phyloP scores from a whole-genome alignment of 2,888 invertebrate genomes.

The Eugnorisma glareosa region DNA sequence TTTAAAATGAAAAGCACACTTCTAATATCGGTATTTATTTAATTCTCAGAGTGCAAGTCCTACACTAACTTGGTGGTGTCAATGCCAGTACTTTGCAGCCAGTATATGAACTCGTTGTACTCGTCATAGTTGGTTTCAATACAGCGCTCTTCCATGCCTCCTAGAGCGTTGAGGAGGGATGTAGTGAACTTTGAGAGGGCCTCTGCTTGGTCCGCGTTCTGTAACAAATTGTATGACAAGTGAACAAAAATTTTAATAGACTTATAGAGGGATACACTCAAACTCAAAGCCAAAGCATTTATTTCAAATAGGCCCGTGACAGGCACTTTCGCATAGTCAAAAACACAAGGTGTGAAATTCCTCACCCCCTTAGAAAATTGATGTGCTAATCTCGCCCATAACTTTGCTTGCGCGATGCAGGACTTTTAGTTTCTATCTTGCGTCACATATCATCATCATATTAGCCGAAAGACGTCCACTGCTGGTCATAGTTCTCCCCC shows the following conservation, averaged over 20 bases:
- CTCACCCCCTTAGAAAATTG: too few relatives aligned
- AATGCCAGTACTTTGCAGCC: constrained; percentile 55
- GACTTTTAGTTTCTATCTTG: too few relatives aligned
- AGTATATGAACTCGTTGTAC: constrained; percentile 62
- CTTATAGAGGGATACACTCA: not conserved
- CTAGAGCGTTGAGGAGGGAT: constrained; percentile 66
- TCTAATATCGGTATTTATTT: constrained; percentile 14
- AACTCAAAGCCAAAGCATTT: too few relatives aligned
- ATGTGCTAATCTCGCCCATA: too few relatives aligned
- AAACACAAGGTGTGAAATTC: too few relatives aligned
- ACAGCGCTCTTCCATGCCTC: constrained; percentile 60
- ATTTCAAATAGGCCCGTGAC: too few relatives aligned
- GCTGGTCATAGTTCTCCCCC: too few relatives aligned
- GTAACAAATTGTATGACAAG: constrained; percentile 52
- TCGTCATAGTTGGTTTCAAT: constrained; percentile 60
- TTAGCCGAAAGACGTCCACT: too few relatives aligned
- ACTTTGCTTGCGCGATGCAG: too few relatives aligned
- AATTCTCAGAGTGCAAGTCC: not conserved
- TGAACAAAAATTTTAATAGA: not conserved
- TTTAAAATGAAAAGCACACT: not conserved
- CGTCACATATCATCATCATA: too few relatives aligned
- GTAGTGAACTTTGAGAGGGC: constrained; percentile 68
- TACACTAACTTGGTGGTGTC: constrained; percentile 43
- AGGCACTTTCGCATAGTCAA: too few relatives aligned
- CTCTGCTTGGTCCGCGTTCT: constrained; percentile 73